These are phyloP conservation scores for Centroberyx gerrardi DNA, from an alignment of 2,797 vertebrate species.

Conservation along the genomic window DNA sequence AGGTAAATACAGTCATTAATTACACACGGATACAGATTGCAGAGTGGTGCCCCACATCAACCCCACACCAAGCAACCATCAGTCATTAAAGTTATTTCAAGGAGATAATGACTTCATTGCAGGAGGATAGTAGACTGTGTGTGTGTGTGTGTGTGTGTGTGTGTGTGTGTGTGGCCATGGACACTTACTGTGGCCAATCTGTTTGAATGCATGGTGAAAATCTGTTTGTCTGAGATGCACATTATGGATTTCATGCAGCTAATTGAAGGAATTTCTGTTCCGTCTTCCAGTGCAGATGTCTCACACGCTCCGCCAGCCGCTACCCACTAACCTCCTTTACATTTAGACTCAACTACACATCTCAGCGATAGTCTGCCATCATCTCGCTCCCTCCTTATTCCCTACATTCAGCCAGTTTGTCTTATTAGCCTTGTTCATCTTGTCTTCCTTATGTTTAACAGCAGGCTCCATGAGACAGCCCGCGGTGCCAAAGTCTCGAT, in stretches of 20 bases:
- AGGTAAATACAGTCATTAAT: constrained; percentile 61
- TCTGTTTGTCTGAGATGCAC: constrained; percentile 42
- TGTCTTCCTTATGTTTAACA: constrained; percentile 11
- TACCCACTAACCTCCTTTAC: constrained; percentile 58
- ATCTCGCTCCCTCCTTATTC: constrained; percentile 25
- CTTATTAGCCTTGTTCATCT: constrained; percentile 5
- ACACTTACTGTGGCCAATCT: background rate
- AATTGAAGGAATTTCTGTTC: constrained; percentile 40
- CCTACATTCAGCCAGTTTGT: constrained; percentile 13
- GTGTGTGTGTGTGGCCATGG: background rate
- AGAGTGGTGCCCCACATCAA: constrained; percentile 35
- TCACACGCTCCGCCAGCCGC: constrained; percentile 20
- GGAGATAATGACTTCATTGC: constrained; percentile 49
- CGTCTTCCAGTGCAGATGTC: constrained; percentile 29
- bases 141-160: constrained; percentile 19
- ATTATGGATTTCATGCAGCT: constrained; percentile 39
- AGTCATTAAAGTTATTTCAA: constrained; percentile 58
- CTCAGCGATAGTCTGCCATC: constrained; percentile 17
- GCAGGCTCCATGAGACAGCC: constrained; percentile 9
- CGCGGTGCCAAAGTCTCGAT: background rate
- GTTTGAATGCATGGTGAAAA: constrained; percentile 32
- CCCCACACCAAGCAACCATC: constrained; percentile 46
- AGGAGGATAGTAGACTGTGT: constrained; percentile 16
- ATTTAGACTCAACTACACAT: constrained; percentile 46
- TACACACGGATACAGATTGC: constrained; percentile 48